phyloP scores from a whole-genome alignment of 2,888 invertebrate genomes.

The Eudemis profundana region DNA sequence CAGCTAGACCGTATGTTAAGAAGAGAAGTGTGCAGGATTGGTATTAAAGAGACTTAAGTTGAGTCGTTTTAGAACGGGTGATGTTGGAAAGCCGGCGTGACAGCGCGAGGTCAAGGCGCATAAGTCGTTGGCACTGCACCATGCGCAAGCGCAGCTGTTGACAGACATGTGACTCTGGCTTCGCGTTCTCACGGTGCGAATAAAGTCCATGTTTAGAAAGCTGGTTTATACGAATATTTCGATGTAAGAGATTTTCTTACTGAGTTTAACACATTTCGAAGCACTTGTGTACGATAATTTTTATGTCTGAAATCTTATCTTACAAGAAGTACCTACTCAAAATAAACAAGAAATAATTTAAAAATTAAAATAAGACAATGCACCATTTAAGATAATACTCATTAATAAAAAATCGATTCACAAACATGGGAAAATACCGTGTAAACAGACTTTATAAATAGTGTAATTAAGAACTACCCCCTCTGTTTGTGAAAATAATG shows the following conservation, averaged over 20 bases:
- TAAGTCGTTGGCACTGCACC: slow-evolving; percentile 77
- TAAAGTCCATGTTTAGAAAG: background rate
- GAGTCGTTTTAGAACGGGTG: slow-evolving; percentile 1
- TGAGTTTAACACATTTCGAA: background rate
- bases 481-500: background rate
- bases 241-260: background rate
- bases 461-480: too few relatives aligned
- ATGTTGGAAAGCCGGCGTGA: slow-evolving; percentile 54
- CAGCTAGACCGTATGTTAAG: slow-evolving; percentile 24
- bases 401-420: too few relatives aligned
- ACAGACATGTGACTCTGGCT: slow-evolving; percentile 50
- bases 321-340: too few relatives aligned
- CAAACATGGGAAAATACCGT: too few relatives aligned
- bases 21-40: slow-evolving; percentile 39
- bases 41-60: too few relatives aligned
- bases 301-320: too few relatives aligned
- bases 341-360: too few relatives aligned
- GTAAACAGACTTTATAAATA: too few relatives aligned
- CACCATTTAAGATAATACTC: too few relatives aligned
- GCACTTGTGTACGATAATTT: background rate
- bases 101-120: slow-evolving; percentile 75
- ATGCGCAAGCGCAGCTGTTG: slow-evolving; percentile 52
- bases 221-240: slow-evolving; percentile 3
- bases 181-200: slow-evolving; percentile 46
- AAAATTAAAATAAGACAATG: too few relatives aligned